A percentile compares a stretch with the other conserved stretches of the same genome.
Evolutionary conservation across 1,140 invertebrate species (phyloP).

Genomic region (Drosophila nebulosa): DNA sequence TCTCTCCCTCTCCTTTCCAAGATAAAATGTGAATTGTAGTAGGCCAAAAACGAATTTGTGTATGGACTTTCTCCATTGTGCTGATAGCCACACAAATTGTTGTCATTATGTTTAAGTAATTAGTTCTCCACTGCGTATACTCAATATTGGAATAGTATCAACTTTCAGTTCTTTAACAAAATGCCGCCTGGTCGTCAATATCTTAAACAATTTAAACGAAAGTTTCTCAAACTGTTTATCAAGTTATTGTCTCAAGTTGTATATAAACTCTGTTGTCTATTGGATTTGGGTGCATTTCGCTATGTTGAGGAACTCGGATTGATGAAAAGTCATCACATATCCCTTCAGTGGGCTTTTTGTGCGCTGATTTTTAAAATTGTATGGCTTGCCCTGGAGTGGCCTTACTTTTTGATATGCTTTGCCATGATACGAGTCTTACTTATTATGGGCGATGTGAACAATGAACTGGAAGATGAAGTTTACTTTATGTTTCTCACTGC

Average conservation of each 20-base stretch:
- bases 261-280: slow-evolving; percentile 7
- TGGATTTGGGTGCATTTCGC: slow-evolving; percentile 22
- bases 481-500: slow-evolving; percentile 12
- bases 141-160: neutral
- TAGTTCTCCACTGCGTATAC: slow-evolving; percentile 8
- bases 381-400: slow-evolving; percentile 5
- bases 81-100: too few species aligned
- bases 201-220: neutral
- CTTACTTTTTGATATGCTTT: neutral
- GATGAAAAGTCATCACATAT: neutral
- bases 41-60: too few species aligned
- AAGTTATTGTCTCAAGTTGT: neutral
- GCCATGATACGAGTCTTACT: neutral
- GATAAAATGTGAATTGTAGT: too few species aligned
- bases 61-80: too few species aligned
- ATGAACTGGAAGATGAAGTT: slow-evolving; percentile 3
- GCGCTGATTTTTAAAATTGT: neutral
- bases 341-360: slow-evolving; percentile 2
- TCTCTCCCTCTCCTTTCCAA: too few species aligned
- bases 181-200: neutral
- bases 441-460: neutral
- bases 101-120: neutral
- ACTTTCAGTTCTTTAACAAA: neutral
- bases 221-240: neutral
- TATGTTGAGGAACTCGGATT: neutral